Evolutionary conservation across 2,888 invertebrate genomes (phyloP).

Genomic region (Yponomeuta sedellus): DNA sequence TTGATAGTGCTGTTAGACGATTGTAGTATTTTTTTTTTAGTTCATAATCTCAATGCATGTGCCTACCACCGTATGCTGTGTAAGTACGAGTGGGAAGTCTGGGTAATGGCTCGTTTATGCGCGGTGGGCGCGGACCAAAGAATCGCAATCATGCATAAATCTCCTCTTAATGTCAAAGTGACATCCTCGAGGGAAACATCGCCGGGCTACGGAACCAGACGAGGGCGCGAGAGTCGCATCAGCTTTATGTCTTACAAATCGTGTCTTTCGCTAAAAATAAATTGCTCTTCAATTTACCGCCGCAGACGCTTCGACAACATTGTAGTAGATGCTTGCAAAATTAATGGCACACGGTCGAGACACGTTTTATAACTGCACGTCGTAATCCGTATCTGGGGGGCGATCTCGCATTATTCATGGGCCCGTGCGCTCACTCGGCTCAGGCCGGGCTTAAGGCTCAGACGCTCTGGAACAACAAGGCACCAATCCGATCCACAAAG

Average conservation of each 20-base stretch:
- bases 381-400: conserved; percentile 17
- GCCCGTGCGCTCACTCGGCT: background rate
- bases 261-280: conserved; percentile 10
- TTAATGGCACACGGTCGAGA: conserved; percentile 14
- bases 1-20: background rate
- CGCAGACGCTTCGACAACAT: conserved; percentile 14
- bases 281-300: conserved; percentile 8
- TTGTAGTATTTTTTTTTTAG: background rate
- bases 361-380: conserved; percentile 16
- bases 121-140: conserved; percentile 11
- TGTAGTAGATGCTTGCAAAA: conserved; percentile 15
- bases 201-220: background rate
- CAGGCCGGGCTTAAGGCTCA: conserved; percentile 14
- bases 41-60: background rate
- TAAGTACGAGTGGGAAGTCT: background rate
- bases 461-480: conserved; percentile 13
- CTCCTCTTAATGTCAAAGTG: conserved; percentile 16
- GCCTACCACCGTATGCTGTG: background rate
- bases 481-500: conserved; percentile 18
- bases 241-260: conserved; percentile 8
- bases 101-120: background rate
- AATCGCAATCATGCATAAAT: conserved; percentile 17
- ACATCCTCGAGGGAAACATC: conserved; percentile 9
- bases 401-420: conserved; percentile 18
- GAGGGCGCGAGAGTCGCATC: background rate